A percentile compares a stretch with the other conserved stretches of the same genome.
phyloP scores from a whole-genome alignment of 2,797 vertebrate species.

The Anguilla megastoma region DNA sequence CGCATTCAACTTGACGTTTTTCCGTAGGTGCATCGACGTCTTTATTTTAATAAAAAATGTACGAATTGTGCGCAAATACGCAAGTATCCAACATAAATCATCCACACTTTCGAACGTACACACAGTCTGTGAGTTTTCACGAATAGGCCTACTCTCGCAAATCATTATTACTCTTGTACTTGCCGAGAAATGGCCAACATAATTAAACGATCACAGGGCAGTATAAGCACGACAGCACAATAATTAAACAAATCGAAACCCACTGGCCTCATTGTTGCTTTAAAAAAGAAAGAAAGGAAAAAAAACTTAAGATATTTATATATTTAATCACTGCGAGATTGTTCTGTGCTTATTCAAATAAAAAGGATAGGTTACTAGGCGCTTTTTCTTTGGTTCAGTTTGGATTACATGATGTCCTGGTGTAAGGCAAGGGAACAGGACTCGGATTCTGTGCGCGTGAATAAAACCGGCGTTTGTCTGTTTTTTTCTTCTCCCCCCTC shows the following conservation, averaged over 20 bases:
- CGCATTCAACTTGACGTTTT: slow-evolving; percentile 39
- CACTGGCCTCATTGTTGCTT: slow-evolving; percentile 47
- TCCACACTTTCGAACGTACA: neutral
- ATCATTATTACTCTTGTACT: slow-evolving; percentile 75
- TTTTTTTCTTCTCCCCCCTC: slow-evolving; percentile 39
- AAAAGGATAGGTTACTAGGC: neutral
- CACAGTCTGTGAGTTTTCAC: slow-evolving; percentile 75
- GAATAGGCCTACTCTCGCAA: slow-evolving; percentile 81
- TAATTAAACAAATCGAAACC: slow-evolving; percentile 50
- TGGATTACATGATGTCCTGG: neutral
- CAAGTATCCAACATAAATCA: neutral
- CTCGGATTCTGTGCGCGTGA: neutral
- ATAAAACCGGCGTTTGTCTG: slow-evolving; percentile 36
- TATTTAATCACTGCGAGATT: slow-evolving; percentile 43
- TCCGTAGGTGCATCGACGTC: neutral
- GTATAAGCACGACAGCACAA: slow-evolving; percentile 57
- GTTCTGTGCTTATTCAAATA: slow-evolving; percentile 73
- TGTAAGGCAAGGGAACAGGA: slow-evolving; percentile 29
- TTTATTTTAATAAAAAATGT: neutral
- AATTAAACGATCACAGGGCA: neutral
- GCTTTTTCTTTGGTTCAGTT: neutral
- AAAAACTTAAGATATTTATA: slow-evolving; percentile 37
- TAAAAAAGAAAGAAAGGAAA: slow-evolving; percentile 67
- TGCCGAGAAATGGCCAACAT: neutral
- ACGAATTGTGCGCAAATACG: neutral